Evolutionary conservation across 2,888 invertebrate genomes (phyloP).

Genomic region (Harpalus rufipes): DNA sequence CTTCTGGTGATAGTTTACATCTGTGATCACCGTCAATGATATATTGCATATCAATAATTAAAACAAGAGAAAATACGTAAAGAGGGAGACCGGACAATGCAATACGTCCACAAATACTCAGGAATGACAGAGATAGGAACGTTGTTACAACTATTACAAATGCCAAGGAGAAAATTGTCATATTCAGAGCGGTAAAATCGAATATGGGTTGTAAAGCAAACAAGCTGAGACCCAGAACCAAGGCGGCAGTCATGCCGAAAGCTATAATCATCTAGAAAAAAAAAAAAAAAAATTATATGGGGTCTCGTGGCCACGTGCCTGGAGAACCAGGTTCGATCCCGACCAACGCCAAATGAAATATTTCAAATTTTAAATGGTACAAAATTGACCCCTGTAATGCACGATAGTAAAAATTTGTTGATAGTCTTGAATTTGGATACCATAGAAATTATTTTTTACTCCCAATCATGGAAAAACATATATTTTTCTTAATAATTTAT

Average conservation of each 20-base stretch:
- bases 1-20: too few species aligned
- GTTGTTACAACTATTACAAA: background rate
- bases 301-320: too few species aligned
- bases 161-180: constrained; percentile 14
- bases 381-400: too few species aligned
- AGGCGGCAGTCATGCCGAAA: constrained; percentile 28
- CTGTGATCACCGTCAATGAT: constrained; percentile 27
- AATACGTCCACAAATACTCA: background rate
- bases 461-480: too few species aligned
- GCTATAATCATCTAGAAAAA: constrained; percentile 23
- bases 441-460: too few species aligned
- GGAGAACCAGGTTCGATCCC: too few species aligned
- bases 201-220: constrained; percentile 27
- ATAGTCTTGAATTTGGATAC: too few species aligned
- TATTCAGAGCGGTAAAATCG: constrained; percentile 1
- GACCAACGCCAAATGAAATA: too few species aligned
- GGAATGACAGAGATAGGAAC: background rate
- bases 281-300: too few species aligned
- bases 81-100: background rate
- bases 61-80: background rate
- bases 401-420: too few species aligned
- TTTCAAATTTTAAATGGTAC: too few species aligned
- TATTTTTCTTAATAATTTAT: too few species aligned
- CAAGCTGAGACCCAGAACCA: background rate
- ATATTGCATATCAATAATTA: constrained; percentile 15